phyloP scores from a whole-genome alignment of 1,140 invertebrate genomes.

The Tetramorium alpestre region DNA sequence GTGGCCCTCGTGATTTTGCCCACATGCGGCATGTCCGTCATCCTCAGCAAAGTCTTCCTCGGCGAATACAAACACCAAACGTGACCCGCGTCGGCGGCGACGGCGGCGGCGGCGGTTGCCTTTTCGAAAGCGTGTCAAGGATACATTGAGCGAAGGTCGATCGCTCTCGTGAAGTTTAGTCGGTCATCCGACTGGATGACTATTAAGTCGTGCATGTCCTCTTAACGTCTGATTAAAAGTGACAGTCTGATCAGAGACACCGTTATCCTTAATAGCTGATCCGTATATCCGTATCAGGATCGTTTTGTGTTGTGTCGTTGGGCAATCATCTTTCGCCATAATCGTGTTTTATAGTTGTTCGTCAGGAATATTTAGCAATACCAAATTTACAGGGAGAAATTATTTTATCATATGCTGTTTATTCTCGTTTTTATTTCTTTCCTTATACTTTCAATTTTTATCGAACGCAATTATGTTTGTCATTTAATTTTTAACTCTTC shows the following conservation, averaged over 20 bases:
- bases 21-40: slow-evolving; percentile 16
- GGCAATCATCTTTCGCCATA: neutral
- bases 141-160: slow-evolving; percentile 26
- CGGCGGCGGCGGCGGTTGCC: neutral
- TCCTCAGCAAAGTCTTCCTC: slow-evolving; percentile 37
- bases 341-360: neutral
- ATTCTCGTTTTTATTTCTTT: neutral
- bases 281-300: neutral
- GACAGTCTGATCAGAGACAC: neutral
- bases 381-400: neutral
- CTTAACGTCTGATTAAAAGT: neutral
- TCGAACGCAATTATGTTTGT: neutral
- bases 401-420: neutral
- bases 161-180: slow-evolving; percentile 49
- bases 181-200: slow-evolving; percentile 20
- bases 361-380: neutral
- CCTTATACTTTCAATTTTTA: neutral
- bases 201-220: neutral
- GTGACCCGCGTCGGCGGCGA: neutral
- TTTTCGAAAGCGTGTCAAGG: slow-evolving; percentile 58
- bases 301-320: neutral
- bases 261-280: neutral
- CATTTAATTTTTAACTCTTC: neutral
- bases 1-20: slow-evolving; percentile 34
- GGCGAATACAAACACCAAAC: slow-evolving; percentile 24